Conservation (phyloP, 2,113 vertebrate species). For the Poeciliopsis retropinna region DNA sequence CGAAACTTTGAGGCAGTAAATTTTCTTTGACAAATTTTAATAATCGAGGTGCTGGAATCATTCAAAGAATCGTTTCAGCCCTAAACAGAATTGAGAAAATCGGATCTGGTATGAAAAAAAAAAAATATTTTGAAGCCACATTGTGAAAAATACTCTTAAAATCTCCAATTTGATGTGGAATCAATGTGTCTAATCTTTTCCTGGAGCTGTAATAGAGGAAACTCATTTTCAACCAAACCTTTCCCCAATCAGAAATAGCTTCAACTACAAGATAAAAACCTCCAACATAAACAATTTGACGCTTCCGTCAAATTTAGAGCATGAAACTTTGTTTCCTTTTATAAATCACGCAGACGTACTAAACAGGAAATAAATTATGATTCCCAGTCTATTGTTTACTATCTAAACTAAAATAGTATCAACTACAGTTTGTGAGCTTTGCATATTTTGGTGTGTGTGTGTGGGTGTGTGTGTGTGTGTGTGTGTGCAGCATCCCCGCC, state of each 20-base stretch:
- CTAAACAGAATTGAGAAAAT: too few relatives aligned
- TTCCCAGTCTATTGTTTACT: background rate
- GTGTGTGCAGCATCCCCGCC: background rate
- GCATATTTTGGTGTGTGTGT: background rate
- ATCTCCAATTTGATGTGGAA: too few relatives aligned
- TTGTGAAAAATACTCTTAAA: too few relatives aligned
- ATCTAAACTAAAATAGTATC: background rate
- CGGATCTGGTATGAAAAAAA: too few relatives aligned
- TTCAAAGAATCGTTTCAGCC: too few relatives aligned
- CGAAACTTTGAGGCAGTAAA: too few relatives aligned
- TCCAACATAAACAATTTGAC: background rate
- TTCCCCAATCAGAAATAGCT: background rate
- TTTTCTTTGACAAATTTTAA: too few relatives aligned
- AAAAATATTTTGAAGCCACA: too few relatives aligned
- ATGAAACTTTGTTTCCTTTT: background rate
- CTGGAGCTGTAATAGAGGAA: too few relatives aligned
- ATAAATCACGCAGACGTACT: background rate
- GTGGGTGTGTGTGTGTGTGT: too few relatives aligned
- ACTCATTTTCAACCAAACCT: background rate
- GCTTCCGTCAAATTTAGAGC: background rate
- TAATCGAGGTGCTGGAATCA: too few relatives aligned
- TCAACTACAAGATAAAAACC: background rate
- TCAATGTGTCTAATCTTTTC: too few relatives aligned
- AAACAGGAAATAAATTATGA: background rate
- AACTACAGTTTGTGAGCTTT: background rate